Conservation (phyloP, 2,797 vertebrate genomes). For the Sorex maritimensis region DNA sequence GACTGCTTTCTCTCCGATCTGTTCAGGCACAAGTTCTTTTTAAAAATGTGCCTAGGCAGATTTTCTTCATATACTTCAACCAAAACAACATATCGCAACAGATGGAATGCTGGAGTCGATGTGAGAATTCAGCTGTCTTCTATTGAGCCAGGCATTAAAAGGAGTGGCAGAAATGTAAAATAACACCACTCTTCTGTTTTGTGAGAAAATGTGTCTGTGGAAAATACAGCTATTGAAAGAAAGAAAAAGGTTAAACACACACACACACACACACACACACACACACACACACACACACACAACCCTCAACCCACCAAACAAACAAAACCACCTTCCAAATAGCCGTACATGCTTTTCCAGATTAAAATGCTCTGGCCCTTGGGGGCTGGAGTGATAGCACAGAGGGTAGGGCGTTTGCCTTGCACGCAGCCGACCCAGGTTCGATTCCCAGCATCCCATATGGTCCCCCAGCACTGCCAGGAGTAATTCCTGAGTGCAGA, state of each 20-base stretch:
- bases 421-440: no score
- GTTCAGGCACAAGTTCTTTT: slow-evolving; percentile 76
- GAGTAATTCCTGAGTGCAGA: no score
- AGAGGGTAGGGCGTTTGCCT: no score
- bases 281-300: no score
- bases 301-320: no score
- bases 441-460: no score
- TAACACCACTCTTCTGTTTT: slow-evolving; percentile 31
- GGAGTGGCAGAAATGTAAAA: slow-evolving; percentile 33
- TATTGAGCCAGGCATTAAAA: slow-evolving; percentile 10
- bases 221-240: slow-evolving; percentile 27
- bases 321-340: slow-evolving; percentile 23
- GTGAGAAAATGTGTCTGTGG: slow-evolving; percentile 49
- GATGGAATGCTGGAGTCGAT: slow-evolving; percentile 47
- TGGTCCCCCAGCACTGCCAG: no score
- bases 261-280: no score
- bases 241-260: no score
- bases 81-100: slow-evolving; percentile 38
- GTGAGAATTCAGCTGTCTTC: background rate
- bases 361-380: background rate
- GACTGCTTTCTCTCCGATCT: slow-evolving; percentile 79
- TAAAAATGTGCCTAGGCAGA: slow-evolving; percentile 85
- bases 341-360: background rate
- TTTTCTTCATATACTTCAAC: slow-evolving; percentile 61
- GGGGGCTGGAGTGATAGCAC: no score